These are phyloP conservation scores for Eulacestoma nigropectus DNA, from an alignment of 2,113 vertebrate species.

Conservation along the genomic window DNA sequence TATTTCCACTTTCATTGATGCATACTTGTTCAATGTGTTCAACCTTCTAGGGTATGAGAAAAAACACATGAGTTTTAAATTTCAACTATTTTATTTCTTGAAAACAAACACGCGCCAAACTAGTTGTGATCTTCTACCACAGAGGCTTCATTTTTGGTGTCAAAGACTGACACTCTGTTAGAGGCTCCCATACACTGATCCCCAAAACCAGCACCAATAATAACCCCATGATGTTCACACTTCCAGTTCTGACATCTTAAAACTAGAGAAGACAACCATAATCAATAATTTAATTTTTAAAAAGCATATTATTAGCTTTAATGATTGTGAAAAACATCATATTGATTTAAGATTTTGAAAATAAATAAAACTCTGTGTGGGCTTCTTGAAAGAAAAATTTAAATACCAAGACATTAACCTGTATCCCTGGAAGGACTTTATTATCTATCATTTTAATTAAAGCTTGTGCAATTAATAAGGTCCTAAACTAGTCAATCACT, in stretches of 20 bases:
- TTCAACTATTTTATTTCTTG: neutral
- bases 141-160: rapidly evolving
- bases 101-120: neutral
- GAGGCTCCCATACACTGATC: neutral
- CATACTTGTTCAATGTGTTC: constrained; percentile 83
- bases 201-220: neutral
- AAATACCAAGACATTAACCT: neutral
- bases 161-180: neutral
- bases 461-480: neutral
- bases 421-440: neutral
- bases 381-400: neutral
- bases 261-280: neutral
- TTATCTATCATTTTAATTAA: neutral
- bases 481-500: neutral
- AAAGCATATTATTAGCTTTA: neutral
- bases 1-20: constrained; percentile 82
- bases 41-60: constrained; percentile 70
- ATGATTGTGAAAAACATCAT: neutral
- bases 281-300: neutral
- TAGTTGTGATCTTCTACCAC: neutral
- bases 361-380: neutral
- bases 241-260: neutral
- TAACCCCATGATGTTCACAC: neutral
- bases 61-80: neutral
- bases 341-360: neutral